These are phyloP conservation scores for Sparus aurata DNA, from an alignment of 2,797 vertebrate species.

Conservation along the genomic window DNA sequence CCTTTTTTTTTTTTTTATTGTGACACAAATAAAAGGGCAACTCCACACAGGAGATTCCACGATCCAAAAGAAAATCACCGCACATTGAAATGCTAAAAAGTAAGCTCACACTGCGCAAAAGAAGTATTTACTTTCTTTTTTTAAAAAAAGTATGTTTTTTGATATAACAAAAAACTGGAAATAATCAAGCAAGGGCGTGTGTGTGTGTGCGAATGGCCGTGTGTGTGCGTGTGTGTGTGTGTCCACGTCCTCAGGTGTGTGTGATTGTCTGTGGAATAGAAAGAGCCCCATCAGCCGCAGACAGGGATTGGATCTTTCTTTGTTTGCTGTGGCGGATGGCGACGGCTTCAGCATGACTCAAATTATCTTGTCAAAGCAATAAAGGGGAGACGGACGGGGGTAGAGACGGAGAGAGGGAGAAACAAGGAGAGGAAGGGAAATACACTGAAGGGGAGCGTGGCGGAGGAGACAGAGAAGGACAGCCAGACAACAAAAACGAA, in stretches of 20 bases:
- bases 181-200: constrained; percentile 36
- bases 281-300: constrained; percentile 72
- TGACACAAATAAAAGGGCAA: constrained; percentile 30
- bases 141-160: constrained; percentile 20
- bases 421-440: constrained; percentile 51
- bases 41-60: constrained; percentile 1
- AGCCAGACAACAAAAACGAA: background rate
- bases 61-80: constrained; percentile 42
- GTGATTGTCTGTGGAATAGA: constrained; percentile 66
- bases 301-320: constrained; percentile 79
- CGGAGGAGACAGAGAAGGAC: constrained; percentile 40
- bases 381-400: constrained; percentile 50
- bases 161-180: constrained; percentile 42
- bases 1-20: constrained; percentile 4
- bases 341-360: constrained; percentile 82
- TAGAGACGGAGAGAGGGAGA: constrained; percentile 38
- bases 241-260: constrained; percentile 41
- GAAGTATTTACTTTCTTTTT: constrained; percentile 17
- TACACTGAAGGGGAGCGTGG: constrained; percentile 15
- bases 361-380: constrained; percentile 88
- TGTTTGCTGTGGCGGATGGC: constrained; percentile 80
- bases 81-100: constrained; percentile 41
- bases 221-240: constrained; percentile 36
- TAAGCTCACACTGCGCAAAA: constrained; percentile 25
- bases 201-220: background rate